Base-by-base conservation (phyloP, 2,888 invertebrate species). In the Euphydryas editha region DNA sequence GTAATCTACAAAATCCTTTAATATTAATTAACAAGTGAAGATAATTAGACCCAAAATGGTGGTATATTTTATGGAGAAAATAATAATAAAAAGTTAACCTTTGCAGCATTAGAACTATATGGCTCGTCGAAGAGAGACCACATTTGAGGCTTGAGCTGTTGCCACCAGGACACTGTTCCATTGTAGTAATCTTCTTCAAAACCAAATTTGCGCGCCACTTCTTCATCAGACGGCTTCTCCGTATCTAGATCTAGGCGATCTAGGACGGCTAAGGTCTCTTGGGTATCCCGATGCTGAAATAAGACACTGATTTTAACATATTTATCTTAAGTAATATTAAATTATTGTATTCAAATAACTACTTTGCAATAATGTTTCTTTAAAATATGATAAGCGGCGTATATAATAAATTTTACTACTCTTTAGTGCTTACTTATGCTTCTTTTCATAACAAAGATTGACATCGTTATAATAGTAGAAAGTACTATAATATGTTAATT, bases 41-140 rank as follows among this genome's bases (percentile, higher is more conserved):
- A 24, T 30, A 30, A 30, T 30, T 8, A 30, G 30, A 8, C 8
- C 30, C 30, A 3, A 30, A 30, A 30, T 4, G 8, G 30, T 7
- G 5, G 24, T 7, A 30, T 2, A 30, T 30, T 30, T 7, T 30
- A 8, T 30, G 0, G 5, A 30, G 30, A 30, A 30, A 30, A 30
- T 8, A 7, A 30, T 30, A 7, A 4, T 7, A 30, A 30, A 46
- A n/a, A 15, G n/a, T 15, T 13, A 92, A 99, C 99, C 96, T 99
- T 99, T 72, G 99, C 99, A 78, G 97, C 96, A 82, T 97, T 97
- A 63, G 99, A 99, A 82, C 99, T 99, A 90, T 99, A 99, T 1
- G 99, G 99, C 88, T 99, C 99, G 86, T 99, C 99, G 87, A 99
- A 99, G 67, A 99, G 94, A 44, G 99, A 98, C 99, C 99, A 99